These are phyloP conservation scores for Vidua macroura DNA, from an alignment of 2,113 vertebrate genomes.

Conservation along the genomic window DNA sequence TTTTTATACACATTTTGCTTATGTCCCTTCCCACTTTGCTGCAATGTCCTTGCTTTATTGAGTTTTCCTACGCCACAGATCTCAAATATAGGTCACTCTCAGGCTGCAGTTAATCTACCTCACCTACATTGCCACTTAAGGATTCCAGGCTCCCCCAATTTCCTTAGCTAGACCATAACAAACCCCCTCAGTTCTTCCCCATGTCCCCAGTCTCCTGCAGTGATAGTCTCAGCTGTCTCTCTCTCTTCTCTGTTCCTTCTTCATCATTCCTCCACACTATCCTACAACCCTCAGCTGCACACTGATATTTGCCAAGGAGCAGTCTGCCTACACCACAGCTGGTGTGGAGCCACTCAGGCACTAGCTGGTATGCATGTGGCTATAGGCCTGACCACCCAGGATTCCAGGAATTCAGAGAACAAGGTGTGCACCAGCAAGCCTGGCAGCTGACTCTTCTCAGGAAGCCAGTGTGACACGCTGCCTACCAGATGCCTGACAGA, in stretches of 20 bases:
- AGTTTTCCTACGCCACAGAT: neutral
- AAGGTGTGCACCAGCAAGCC: neutral
- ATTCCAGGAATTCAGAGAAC: neutral
- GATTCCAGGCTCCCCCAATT: neutral
- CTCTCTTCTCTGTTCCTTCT: neutral
- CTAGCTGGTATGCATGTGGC: neutral
- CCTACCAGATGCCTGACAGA: neutral
- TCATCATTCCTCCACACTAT: neutral
- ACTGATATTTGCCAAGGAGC: neutral
- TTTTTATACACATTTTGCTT: neutral
- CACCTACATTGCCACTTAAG: neutral
- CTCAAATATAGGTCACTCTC: neutral
- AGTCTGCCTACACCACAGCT: neutral
- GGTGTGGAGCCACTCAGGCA: neutral
- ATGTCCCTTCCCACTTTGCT: neutral
- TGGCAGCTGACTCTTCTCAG: neutral
- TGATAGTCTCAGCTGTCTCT: neutral
- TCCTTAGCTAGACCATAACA: neutral
- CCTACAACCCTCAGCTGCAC: neutral
- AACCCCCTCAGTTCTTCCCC: neutral
- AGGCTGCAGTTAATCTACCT: neutral
- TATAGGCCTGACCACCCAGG: neutral
- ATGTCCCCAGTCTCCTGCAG: neutral
- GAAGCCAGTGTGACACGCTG: neutral
- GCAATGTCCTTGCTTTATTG: neutral